These are phyloP conservation scores for Ditula angustiorana DNA, from an alignment of 2,888 invertebrate species.

Conservation along the genomic window DNA sequence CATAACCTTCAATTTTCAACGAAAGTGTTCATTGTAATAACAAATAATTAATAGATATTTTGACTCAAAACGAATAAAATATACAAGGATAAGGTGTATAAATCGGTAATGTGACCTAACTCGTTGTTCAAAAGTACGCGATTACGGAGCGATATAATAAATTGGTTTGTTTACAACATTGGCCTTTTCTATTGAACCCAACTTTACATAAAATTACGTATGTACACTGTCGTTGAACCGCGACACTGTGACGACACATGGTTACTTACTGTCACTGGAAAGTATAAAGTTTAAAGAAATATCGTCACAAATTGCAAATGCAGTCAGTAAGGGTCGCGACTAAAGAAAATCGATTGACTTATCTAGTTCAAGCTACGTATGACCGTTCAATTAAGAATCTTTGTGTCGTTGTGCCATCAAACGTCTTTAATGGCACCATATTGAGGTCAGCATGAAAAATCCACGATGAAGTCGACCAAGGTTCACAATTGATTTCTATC, in stretches of 20 bases:
- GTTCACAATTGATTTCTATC: slow-evolving; percentile 18
- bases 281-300: no score
- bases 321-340: neutral
- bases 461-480: slow-evolving; percentile 26
- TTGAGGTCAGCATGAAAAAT: slow-evolving; percentile 18
- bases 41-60: no score
- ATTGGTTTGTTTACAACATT: no score
- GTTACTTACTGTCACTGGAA: neutral
- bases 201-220: neutral
- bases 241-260: neutral
- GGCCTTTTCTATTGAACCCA: no score
- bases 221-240: slow-evolving; percentile 3
- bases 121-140: no score
- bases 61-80: no score
- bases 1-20: no score
- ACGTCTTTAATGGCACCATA: slow-evolving; percentile 15
- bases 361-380: neutral
- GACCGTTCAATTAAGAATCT: neutral
- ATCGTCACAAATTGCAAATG: neutral
- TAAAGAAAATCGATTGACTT: neutral
- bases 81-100: no score
- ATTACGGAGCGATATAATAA: no score
- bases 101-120: no score
- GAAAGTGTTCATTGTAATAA: no score
- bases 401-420: slow-evolving; percentile 8